phyloP scores from a whole-genome alignment of 2,113 vertebrate genomes.

The Spermophilus dauricus region DNA sequence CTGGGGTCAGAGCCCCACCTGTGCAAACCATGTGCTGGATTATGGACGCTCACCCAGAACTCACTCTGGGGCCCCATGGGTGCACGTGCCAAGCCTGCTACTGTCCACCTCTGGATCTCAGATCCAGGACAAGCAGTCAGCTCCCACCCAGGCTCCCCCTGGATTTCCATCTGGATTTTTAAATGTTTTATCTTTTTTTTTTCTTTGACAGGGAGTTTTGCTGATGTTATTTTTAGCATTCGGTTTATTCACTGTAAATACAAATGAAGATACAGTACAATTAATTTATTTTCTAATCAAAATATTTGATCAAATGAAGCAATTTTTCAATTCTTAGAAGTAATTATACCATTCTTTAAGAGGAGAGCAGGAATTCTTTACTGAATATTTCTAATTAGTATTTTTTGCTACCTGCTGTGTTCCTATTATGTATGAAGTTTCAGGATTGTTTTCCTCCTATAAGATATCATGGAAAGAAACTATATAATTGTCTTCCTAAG shows the following conservation, averaged over 20 bases:
- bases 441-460: neutral
- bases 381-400: conserved; percentile 64
- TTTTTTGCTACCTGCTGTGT: conserved; percentile 64
- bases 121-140: fast-evolving
- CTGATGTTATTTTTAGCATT: conserved; percentile 81
- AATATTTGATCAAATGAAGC: conserved; percentile 85
- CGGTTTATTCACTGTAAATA: conserved; percentile 83
- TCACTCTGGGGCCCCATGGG: too few relatives aligned
- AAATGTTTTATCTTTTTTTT: neutral
- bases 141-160: fast-evolving
- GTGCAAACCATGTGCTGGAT: too few relatives aligned
- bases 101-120: fast-evolving
- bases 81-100: fast-evolving
- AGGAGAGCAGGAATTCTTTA: neutral
- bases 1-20: fast-evolving
- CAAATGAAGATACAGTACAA: conserved; percentile 83
- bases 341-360: conserved; percentile 68
- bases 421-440: conserved; percentile 33
- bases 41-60: too few relatives aligned
- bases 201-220: conserved; percentile 67
- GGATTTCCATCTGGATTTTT: neutral
- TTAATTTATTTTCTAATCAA: conserved; percentile 85
- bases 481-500: neutral
- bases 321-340: conserved; percentile 78
- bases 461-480: neutral